Base-by-base conservation (phyloP, 1,140 invertebrate species). In the Neelides sp. region DNA sequence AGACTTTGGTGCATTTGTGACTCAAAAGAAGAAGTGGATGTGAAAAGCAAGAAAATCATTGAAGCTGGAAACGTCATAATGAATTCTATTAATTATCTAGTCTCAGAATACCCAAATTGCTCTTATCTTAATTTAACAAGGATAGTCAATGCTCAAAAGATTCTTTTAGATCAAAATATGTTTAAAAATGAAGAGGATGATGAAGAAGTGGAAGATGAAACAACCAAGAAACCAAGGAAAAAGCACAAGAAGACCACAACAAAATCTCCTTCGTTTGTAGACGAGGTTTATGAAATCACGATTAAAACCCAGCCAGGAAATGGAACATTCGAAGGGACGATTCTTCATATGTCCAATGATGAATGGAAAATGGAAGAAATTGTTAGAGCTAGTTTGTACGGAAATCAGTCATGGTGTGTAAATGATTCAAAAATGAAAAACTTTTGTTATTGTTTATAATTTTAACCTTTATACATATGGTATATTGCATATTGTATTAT, bases 381-480 rank as follows among this genome's bases (percentile, higher is more conserved):
- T 20, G 86, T 83, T 61, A 71, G 85, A 19, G 70, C 87, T 13
- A 88, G 87, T 65, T 62, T 79, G n/a, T 88, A 87, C 57, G 80
- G 80, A 3, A 74, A 75, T 46, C 82, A 86, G 64, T 85, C 82
- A 66, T 70, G 69, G 52, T 89, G 85, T 62, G 73, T 87, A 24
- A 72, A 78, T 44, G 76, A 86, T 61, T 80, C 78, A 56, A 71
- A 76, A 10, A 24, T 50, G 12, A 40, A 57, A 46, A 57, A 50
- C 22, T 53, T 28, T 39, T 53, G 51, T 24, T 53, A 34, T 28
- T 53, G 51, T 34, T 8, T 26, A 7, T n/a, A n/a, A n/a, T n/a
- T n/a, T n/a, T n/a, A n/a, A n/a, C n/a, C n/a, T n/a, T n/a, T n/a
- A n/a, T n/a, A n/a, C n/a, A n/a, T n/a, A n/a, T n/a, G n/a, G n/a